Conservation (phyloP, 2,113 vertebrate genomes). For the Atlantisia rogersi region DNA sequence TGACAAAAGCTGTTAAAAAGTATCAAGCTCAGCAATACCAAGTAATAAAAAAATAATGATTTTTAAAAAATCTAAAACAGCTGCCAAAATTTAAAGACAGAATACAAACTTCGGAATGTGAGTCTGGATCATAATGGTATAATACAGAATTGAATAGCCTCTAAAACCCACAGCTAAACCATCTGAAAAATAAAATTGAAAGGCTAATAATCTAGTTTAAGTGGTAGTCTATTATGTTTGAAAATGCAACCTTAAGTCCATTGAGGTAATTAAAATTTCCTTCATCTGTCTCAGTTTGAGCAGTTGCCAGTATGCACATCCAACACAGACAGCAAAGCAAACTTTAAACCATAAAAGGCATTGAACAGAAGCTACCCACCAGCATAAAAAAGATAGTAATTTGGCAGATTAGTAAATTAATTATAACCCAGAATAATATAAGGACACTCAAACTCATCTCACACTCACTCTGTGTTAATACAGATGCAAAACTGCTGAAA, state of each 20-base stretch:
- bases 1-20: slow-evolving; percentile 25
- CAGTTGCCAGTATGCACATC: background rate
- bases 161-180: slow-evolving; percentile 43
- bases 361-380: background rate
- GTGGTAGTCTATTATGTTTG: background rate
- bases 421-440: background rate
- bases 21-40: background rate
- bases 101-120: background rate
- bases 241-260: slow-evolving; percentile 28
- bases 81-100: slow-evolving; percentile 32
- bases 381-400: background rate
- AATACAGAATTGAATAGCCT: background rate
- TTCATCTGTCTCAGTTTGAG: background rate
- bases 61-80: background rate
- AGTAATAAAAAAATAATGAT: background rate
- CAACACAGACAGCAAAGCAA: background rate
- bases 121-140: background rate
- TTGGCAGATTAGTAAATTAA: slow-evolving; percentile 10
- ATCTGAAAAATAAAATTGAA: background rate
- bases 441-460: background rate
- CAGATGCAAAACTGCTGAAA: background rate
- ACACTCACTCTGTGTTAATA: background rate
- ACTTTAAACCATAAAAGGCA: background rate
- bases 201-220: background rate
- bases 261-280: slow-evolving; percentile 44